Evolutionary conservation across 2,113 vertebrate species (phyloP).

Genomic region (Meleagris gallopavo): DNA sequence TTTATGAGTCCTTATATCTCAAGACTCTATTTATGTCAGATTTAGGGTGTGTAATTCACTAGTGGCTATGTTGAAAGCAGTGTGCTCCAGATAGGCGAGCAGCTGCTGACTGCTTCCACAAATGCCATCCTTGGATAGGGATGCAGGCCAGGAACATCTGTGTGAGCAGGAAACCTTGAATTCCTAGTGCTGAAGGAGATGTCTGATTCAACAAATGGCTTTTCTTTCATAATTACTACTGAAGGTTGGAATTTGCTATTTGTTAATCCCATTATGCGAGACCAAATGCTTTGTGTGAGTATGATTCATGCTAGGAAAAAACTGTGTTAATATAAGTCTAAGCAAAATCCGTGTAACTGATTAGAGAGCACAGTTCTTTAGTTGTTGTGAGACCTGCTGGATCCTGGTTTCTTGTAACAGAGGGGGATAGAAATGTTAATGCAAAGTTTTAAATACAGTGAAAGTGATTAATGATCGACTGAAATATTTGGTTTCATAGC

Average conservation of each 20-base stretch:
- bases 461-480: neutral
- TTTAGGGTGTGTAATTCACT: constrained; percentile 14
- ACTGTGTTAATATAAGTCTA: fast-evolving
- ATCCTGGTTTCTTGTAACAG: neutral
- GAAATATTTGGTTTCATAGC: neutral
- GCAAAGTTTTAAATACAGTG: neutral
- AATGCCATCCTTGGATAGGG: neutral
- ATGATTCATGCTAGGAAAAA: neutral
- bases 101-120: neutral
- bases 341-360: neutral
- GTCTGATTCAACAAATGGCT: neutral
- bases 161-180: neutral
- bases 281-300: neutral
- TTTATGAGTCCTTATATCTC: constrained; percentile 46
- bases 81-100: neutral
- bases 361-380: neutral
- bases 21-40: constrained; percentile 12
- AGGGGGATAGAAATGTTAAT: neutral
- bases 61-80: neutral
- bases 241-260: neutral
- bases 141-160: neutral
- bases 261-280: neutral
- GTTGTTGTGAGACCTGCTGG: neutral
- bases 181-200: neutral
- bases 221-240: constrained; percentile 8